A percentile compares a stretch with the other conserved stretches of the same genome.
Conservation (phyloP, 2,113 vertebrate genomes). For the Aegypius monachus region DNA sequence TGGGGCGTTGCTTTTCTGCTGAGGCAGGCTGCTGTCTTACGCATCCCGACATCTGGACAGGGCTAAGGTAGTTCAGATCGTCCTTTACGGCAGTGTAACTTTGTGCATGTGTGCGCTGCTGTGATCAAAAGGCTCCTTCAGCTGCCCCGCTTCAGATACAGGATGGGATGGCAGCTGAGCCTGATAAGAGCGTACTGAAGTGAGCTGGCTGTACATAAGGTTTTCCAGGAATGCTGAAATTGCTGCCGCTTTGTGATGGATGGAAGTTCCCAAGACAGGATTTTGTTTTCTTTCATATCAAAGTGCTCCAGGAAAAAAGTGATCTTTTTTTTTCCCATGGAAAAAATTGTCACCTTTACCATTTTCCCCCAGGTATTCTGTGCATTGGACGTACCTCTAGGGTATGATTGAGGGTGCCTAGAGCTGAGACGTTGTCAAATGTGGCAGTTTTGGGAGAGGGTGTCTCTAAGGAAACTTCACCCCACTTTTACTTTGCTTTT, state of each 20-base stretch:
- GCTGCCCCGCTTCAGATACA: neutral
- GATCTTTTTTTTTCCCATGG: fast-evolving
- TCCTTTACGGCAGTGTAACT: neutral
- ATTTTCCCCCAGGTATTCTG: neutral
- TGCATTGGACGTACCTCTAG: neutral
- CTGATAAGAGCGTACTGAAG: neutral
- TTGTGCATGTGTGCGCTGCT: neutral
- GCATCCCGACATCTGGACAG: neutral
- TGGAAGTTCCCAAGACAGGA: neutral
- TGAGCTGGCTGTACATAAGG: neutral
- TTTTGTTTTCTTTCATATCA: neutral
- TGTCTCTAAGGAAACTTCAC: neutral
- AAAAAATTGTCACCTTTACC: neutral
- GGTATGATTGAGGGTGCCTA: neutral
- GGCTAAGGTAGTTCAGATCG: neutral
- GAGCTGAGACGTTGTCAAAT: neutral
- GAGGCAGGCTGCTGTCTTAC: neutral
- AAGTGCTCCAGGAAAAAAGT: neutral
- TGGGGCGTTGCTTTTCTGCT: neutral
- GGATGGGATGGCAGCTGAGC: neutral
- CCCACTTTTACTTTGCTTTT: neutral
- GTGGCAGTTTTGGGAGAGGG: neutral
- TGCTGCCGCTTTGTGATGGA: neutral
- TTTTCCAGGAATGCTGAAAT: slow-evolving; percentile 33
- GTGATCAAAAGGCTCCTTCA: neutral